Conservation (phyloP, 2,888 invertebrate genomes). For the Xestia ashworthii region DNA sequence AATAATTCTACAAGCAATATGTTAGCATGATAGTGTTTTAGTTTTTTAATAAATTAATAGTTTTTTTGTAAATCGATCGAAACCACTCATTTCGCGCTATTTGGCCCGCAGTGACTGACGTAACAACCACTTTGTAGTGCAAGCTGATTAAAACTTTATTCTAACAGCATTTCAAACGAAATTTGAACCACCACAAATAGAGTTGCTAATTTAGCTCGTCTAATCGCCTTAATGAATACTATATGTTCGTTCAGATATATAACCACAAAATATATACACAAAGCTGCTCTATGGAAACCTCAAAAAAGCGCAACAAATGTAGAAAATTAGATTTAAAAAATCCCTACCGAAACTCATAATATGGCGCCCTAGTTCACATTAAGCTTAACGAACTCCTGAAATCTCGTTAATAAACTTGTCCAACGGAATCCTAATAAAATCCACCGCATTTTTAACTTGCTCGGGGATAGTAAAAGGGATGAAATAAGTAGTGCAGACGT, state of each 20-base stretch:
- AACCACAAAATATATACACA: neutral
- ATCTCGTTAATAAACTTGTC: conserved; percentile 35
- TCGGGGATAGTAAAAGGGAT: neutral
- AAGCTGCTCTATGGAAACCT: neutral
- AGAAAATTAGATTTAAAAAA: neutral
- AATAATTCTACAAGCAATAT: no score
- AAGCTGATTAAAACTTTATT: no score
- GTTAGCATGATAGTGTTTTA: no score
- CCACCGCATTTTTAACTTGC: neutral
- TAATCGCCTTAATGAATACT: neutral
- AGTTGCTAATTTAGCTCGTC: no score
- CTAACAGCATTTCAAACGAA: no score
- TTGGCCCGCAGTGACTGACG: no score
- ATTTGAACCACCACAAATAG: no score
- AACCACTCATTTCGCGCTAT: no score
- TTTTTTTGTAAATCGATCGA: no score
- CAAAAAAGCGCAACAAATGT: neutral
- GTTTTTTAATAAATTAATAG: no score
- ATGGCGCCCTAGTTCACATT: conserved; percentile 8
- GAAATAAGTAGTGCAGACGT: neutral
- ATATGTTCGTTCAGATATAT: neutral
- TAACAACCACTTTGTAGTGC: no score
- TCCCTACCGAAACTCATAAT: neutral
- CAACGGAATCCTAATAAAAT: neutral
- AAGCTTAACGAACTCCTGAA: conserved; percentile 9